Conservation (phyloP, 2,113 vertebrate species). For the Eira barbara region DNA sequence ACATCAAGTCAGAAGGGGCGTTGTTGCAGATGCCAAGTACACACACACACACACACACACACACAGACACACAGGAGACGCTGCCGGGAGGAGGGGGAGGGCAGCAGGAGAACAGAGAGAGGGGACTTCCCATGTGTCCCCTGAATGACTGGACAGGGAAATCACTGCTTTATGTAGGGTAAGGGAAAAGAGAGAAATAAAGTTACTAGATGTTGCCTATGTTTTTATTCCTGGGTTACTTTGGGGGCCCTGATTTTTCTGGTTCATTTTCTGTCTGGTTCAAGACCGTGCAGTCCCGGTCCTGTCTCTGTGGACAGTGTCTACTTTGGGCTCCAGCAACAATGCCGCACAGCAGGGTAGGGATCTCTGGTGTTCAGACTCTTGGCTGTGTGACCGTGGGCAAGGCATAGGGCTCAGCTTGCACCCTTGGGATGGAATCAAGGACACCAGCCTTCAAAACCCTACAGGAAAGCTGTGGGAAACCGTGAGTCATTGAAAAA, state of each 20-base stretch:
- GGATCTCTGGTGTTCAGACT: neutral
- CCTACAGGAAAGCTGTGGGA: neutral
- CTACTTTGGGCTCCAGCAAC: rapidly evolving
- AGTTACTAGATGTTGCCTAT: too few relatives aligned
- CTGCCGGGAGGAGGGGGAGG: rapidly evolving
- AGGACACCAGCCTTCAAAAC: neutral
- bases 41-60: neutral
- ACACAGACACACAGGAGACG: neutral
- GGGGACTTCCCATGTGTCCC: neutral
- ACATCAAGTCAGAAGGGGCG: neutral
- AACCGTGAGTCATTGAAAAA: neutral
- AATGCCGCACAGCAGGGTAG: rapidly evolving
- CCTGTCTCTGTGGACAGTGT: rapidly evolving
- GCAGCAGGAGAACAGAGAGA: neutral
- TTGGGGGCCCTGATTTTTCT: too few relatives aligned
- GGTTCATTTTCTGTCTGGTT: neutral
- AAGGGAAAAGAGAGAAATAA: neutral
- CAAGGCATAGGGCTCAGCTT: neutral
- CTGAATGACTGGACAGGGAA: neutral
- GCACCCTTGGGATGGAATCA: too few relatives aligned
- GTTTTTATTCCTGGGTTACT: neutral
- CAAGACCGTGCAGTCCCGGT: rapidly evolving
- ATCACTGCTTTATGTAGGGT: neutral
- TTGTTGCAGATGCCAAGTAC: rapidly evolving
- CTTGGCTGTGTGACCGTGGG: neutral